These are phyloP conservation scores for Yoshiicerus persimilis DNA, from an alignment of 1,140 invertebrate species.

Conservation along the genomic window DNA sequence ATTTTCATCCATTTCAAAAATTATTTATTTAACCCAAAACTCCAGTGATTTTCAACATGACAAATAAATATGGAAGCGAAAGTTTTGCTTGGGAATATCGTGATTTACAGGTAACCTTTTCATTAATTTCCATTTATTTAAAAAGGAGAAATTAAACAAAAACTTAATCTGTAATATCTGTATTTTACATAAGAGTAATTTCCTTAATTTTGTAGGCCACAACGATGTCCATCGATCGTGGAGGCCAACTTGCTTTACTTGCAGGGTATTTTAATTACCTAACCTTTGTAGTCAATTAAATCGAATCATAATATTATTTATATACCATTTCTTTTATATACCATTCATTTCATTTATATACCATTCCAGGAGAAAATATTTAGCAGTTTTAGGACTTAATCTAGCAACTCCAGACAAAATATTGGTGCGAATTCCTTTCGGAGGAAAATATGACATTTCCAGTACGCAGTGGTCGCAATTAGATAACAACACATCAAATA, in stretches of 20 bases:
- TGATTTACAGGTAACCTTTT: slow-evolving; percentile 48
- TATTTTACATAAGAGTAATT: too few species aligned
- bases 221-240: slow-evolving; percentile 85
- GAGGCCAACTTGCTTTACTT: slow-evolving; percentile 77
- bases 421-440: slow-evolving; percentile 64
- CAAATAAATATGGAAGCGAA: slow-evolving; percentile 42
- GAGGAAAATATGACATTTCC: slow-evolving; percentile 91
- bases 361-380: slow-evolving; percentile 67
- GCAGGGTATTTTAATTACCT: slow-evolving; percentile 67
- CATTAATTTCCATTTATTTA: too few species aligned
- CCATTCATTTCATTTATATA: not conserved
- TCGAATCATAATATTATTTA: not conserved
- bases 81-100: slow-evolving; percentile 41
- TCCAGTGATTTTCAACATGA: not conserved
- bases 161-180: not conserved
- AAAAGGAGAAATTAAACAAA: too few species aligned
- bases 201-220: slow-evolving; percentile 69
- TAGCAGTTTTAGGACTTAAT: slow-evolving; percentile 75
- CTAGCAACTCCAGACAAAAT: slow-evolving; percentile 59
- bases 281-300: not conserved
- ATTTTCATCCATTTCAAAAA: not conserved
- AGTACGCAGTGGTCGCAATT: slow-evolving; percentile 85
- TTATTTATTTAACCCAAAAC: not conserved
- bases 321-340: not conserved
- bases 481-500: slow-evolving; percentile 63